A percentile compares a stretch with the other conserved stretches of the same genome.
phyloP scores from a whole-genome alignment of 2,888 invertebrate species.

The Nephrotoma flavescens region DNA sequence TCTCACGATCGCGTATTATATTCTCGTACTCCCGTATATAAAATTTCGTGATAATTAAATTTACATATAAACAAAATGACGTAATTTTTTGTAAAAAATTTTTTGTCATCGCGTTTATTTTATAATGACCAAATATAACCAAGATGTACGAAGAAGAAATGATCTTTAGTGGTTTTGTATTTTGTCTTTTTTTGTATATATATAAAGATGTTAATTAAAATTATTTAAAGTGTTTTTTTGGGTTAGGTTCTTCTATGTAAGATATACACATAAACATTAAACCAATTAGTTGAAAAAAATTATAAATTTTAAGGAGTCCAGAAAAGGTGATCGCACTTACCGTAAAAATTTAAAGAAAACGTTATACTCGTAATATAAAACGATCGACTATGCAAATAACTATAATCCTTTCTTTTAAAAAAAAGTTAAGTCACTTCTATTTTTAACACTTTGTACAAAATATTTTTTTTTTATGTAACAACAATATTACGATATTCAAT shows the following conservation, averaged over 20 bases:
- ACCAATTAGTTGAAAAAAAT: neutral
- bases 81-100: neutral
- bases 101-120: neutral
- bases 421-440: neutral
- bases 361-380: neutral
- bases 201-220: neutral
- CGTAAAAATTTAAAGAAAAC: neutral
- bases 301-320: neutral
- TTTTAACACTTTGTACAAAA: neutral
- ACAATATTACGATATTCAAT: neutral
- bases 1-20: neutral
- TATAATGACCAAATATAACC: neutral
- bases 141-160: neutral
- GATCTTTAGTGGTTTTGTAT: neutral
- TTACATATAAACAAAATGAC: neutral
- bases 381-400: neutral
- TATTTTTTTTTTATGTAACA: neutral
- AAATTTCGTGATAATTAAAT: neutral
- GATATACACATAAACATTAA: neutral
- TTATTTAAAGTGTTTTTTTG: neutral
- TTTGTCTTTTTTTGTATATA: neutral
- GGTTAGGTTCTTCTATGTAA: neutral
- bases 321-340: neutral
- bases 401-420: neutral
- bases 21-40: neutral